These are phyloP conservation scores for Stomorhina lunata DNA, from an alignment of 2,888 invertebrate species.

Conservation along the genomic window DNA sequence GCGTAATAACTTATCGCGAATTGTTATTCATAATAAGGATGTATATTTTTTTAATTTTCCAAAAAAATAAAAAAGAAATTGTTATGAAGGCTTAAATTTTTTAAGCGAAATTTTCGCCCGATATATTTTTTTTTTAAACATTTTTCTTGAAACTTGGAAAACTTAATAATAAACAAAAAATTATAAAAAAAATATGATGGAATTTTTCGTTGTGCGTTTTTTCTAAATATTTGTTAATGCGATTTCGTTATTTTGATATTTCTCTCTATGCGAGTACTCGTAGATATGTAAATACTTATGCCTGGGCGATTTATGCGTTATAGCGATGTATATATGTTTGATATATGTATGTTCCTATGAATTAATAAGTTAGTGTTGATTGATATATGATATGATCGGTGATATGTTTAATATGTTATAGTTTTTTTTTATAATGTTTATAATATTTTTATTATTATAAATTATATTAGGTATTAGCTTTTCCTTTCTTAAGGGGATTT, in stretches of 20 bases:
- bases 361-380: not conserved
- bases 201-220: constrained; percentile 40
- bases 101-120: no score
- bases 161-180: no score
- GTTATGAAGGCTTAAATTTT: no score
- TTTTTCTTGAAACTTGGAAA: no score
- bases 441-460: not conserved
- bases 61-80: no score
- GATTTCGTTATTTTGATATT: not conserved
- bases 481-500: not conserved
- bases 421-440: not conserved
- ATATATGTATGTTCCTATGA: not conserved
- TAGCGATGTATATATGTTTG: not conserved
- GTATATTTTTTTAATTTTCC: no score
- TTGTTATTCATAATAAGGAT: no score
- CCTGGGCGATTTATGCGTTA: not conserved
- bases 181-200: not conserved
- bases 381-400: not conserved
- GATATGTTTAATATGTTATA: constrained; percentile 10
- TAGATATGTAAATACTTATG: not conserved
- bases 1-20: no score
- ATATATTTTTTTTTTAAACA: no score
- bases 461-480: not conserved
- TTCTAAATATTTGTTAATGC: not conserved
- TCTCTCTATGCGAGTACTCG: constrained; percentile 6